Evolutionary conservation across 2,888 invertebrate genomes (phyloP), one percentile per base, ranked within the genome.

Genomic region (Plusia festucae): DNA sequence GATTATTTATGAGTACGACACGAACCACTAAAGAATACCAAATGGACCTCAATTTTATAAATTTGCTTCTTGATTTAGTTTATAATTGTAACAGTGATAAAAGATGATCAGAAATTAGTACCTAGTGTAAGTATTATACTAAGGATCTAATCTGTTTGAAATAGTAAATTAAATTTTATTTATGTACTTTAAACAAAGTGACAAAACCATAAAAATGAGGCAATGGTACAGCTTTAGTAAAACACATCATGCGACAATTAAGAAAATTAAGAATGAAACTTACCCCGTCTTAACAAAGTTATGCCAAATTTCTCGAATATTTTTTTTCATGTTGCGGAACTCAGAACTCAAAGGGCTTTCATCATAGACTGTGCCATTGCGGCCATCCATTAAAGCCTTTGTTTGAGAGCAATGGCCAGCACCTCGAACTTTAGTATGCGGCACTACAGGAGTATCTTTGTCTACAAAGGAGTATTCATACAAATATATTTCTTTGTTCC

Each of bases 271-370:
- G n/a, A n/a, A n/a, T 34, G 0, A 8, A 5, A 63, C 85, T 80
- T 72, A 90, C 89, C 88, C 86, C 8, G 81, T 83, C 59, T 77
- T 87, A 11, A 88, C 80, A 59, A 89, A 90, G 58, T 86, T 87
- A 3, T 78, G 73, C 88, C 88, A 89, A 13, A 89, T 67, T 52
- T 85, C 78, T 53, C 85, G 76, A 8, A 85, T 59, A 0, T 60
- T 44, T 8, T 54, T 46, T 54, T 82, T 85, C 62, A 85, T 75
- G 3, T 78, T 72, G 20, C 60, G 65, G 52, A 64, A 82, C 18
- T 81, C 80, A 20, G 74, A 60, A 2, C 81, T 70, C 11, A 76
- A 34, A 18, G n/a, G 16, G 24, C 22, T 59, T 57, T 82, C 80
- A 16, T 9, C 24, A 40, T 40, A 8, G 0, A 0, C 9, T 53